Evolutionary conservation across 2,888 invertebrate genomes (phyloP).

Genomic region (Melanostoma mellinum): DNA sequence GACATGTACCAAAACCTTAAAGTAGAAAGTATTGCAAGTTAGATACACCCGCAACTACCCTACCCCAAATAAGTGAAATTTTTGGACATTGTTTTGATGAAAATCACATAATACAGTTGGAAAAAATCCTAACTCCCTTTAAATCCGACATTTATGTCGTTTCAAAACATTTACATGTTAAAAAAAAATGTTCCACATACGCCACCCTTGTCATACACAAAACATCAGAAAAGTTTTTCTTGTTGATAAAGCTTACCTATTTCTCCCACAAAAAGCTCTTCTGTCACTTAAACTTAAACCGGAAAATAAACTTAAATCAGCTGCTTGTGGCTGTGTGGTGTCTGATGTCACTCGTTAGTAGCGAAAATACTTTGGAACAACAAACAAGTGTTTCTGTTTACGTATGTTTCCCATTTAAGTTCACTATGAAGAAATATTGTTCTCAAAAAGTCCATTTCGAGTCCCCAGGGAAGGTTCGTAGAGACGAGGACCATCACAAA

Average conservation of each 20-base stretch:
- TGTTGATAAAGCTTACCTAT: not conserved
- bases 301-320: conserved; percentile 45
- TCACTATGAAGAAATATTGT: conserved; percentile 55
- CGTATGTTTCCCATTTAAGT: not conserved
- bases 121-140: too few species aligned
- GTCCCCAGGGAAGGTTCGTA: conserved; percentile 47
- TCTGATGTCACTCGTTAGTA: not conserved
- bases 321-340: conserved; percentile 22
- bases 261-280: not conserved
- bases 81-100: too few species aligned
- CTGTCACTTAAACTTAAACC: conserved; percentile 18
- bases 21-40: too few species aligned
- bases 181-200: conserved; percentile 34
- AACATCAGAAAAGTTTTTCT: not conserved
- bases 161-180: not conserved
- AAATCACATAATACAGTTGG: too few species aligned
- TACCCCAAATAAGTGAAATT: too few species aligned
- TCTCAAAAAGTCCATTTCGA: conserved; percentile 61
- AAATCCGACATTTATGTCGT: too few species aligned
- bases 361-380: not conserved
- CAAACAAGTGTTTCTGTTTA: conserved; percentile 18
- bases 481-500: conserved; percentile 77
- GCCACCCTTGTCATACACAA: not conserved
- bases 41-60: too few species aligned
- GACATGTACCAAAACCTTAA: too few species aligned